Evolutionary conservation across 2,797 vertebrate genomes (phyloP), one percentile per base, ranked within the genome.

Genomic region (Pagetopsis macropterus): DNA sequence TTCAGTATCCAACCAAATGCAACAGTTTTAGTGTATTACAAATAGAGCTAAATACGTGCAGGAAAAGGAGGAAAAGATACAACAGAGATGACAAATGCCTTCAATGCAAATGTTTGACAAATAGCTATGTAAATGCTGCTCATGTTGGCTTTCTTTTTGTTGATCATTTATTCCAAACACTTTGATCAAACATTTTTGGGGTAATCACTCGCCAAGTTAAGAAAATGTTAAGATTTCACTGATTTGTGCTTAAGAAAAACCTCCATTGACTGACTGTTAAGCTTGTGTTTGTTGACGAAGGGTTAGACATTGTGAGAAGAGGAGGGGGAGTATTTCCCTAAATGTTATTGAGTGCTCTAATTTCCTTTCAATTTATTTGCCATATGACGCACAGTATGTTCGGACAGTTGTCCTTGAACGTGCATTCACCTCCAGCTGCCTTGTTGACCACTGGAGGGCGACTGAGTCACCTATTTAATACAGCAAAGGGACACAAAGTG

Each of bases 381-480:
- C 33, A 31, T 16, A 6, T 40, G 19, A 41, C 0, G 1, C 23
- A 15, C 17, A 11, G 41, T 11, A 11, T 56, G 54, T 65, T 51
- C 1, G 1, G 9, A 67, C 43, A 44, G 21, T 33, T 13, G 58
- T 64, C 4, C 48, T 75, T 70, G 44, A 83, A 49, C 14, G 16
- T 37, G 21, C 21, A 48, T 58, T 54, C 4, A 17, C 61, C 41
- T 58, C 52, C 54, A 57, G 21, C 41, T 59, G 58, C 70, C 50
- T 6, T 60, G 7, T 50, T 78, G 61, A 74, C 87, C 85, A 87
- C 83, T 78, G 64, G 89, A 76, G 83, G 89, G 89, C 56, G 13
- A 81, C 48, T 78, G 68, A 79, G 64, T 78, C 78, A 70, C 15
- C 65, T 69, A 17, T 57, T 70, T 23, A 71, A 51, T 11, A 19